Conservation (phyloP, 2,113 vertebrate genomes). For the Calypte anna region DNA sequence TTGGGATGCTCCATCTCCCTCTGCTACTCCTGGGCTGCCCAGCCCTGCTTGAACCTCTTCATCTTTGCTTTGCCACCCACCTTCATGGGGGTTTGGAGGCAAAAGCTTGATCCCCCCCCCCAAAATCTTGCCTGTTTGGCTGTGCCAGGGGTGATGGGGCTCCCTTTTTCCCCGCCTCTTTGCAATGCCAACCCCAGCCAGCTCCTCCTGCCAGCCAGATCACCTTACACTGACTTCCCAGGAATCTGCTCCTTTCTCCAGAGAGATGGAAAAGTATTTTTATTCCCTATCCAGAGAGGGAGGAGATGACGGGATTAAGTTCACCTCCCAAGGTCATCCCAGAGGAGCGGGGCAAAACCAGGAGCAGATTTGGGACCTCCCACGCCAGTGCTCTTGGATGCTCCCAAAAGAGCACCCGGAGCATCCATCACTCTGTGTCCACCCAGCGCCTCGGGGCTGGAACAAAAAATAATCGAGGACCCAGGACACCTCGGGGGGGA, state of each 20-base stretch:
- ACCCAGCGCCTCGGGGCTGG: fast-evolving
- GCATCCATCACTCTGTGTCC: background rate
- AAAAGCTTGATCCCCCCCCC: fast-evolving
- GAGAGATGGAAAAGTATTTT: background rate
- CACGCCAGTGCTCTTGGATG: fast-evolving
- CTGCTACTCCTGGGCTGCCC: background rate
- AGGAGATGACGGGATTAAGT: background rate
- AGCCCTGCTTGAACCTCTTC: background rate
- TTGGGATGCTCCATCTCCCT: fast-evolving
- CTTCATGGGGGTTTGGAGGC: fast-evolving
- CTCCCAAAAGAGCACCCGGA: background rate
- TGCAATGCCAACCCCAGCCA: fast-evolving
- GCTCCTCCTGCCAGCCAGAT: background rate
- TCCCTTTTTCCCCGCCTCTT: no score
- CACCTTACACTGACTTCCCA: background rate
- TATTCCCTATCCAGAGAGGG: fast-evolving
- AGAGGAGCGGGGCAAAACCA: background rate
- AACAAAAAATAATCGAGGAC: background rate
- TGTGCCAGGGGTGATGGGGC: background rate
- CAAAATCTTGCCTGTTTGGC: background rate
- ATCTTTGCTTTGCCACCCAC: background rate
- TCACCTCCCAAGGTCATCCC: background rate
- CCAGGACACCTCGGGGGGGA: background rate
- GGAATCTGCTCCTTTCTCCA: background rate
- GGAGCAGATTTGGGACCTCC: background rate